Base-by-base conservation (phyloP, 2,113 vertebrate species). In the Phoxinus phoxinus region DNA sequence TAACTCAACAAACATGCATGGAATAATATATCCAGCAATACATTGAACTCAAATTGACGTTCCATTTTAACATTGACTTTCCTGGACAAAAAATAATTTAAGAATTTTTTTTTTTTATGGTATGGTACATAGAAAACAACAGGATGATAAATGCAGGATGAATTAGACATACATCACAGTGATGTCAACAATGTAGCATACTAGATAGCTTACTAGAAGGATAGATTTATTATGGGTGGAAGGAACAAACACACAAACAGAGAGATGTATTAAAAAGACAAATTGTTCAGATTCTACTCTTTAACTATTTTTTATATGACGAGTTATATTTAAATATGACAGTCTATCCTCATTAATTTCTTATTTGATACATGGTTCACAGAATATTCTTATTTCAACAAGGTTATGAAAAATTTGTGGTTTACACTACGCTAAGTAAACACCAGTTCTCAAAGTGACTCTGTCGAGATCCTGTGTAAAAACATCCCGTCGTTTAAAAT, bases 11-110 rank as follows among this genome's bases (percentile, higher is more conserved):
- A 27, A 0, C 46, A 41, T n/a, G 71, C n/a, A 19, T 73, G 41
- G 41, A 74, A 74, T 74, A 74, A 17, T 75, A 15, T 19, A 75
- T 51, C 44, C 73, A 27, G 46, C 46, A 19, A 30, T 75, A 51
- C 7, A 27, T 13, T 51, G 17, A 13, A 48, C 6, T 27, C 8
- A 27, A 53, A 4, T 17, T 17, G 13, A 17, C 1, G 4, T 5
- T 51, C 4, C 4, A 51, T 51, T 17, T 51, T 51, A 5, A 46
- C 44, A 46, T 11, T 48, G 46, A 48, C 46, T 13, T 48, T 48
- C 12, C 46, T 48, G 46, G 46, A 48, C 46, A 4, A 48, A 48
- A 48, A 13, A 13, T 48, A 51, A 15, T 15, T 17, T 15, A 17
- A 4, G 48, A 51, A 48, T 15, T 0, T 1, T 48, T 6, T 74